Percentiles rank a stretch among this genome's conserved stretches.
These are phyloP conservation scores for Abrostola triplasia DNA, from an alignment of 2,888 invertebrate species.

Conservation along the genomic window DNA sequence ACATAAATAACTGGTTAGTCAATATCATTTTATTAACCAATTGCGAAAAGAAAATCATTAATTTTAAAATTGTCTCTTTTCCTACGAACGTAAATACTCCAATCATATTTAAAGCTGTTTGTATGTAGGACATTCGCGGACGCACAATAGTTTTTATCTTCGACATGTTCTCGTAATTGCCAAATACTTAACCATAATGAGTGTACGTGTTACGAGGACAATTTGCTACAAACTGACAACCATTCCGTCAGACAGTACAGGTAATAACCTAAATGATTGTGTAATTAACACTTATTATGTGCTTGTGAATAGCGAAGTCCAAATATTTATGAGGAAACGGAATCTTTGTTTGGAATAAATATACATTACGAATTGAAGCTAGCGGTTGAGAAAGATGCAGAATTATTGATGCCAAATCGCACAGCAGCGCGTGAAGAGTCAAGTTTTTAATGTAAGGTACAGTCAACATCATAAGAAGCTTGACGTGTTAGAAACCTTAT, in stretches of 20 bases:
- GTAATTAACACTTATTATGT: slow-evolving; percentile 19
- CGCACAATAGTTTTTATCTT: slow-evolving; percentile 35
- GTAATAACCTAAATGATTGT: slow-evolving; percentile 10
- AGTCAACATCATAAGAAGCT: no score
- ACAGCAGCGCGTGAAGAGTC: no score
- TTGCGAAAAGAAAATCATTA: no score
- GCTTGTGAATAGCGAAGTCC: not conserved
- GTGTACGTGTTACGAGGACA: slow-evolving; percentile 32
- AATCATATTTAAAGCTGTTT: not conserved
- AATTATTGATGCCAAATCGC: no score
- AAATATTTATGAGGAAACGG: not conserved
- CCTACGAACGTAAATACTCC: not conserved
- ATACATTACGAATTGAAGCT: not conserved
- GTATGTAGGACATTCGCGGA: slow-evolving; percentile 15
- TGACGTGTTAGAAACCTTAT: no score
- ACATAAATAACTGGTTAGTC: no score
- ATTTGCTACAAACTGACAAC: slow-evolving; percentile 15
- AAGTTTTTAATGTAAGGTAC: no score
- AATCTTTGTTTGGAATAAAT: not conserved
- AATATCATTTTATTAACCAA: no score
- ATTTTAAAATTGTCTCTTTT: not conserved
- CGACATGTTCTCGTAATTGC: slow-evolving; percentile 42
- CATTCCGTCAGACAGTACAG: slow-evolving; percentile 9
- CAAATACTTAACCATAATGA: slow-evolving; percentile 40
- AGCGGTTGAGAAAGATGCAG: not conserved